Conservation (phyloP, 2,113 vertebrate genomes). For the Erythrocercus mccallii region DNA sequence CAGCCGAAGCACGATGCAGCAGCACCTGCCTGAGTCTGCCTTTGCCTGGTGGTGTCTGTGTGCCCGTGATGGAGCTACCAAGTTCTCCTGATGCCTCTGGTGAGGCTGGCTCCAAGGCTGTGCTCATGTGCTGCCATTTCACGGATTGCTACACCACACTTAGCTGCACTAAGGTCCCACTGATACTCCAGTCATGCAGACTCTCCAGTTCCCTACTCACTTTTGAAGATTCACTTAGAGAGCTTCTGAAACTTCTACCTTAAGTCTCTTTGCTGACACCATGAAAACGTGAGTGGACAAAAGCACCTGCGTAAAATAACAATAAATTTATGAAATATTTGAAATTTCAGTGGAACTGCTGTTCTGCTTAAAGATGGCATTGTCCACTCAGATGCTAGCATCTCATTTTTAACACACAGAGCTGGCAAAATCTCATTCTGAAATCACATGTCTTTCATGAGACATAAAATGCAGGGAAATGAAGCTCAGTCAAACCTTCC, state of each 20-base stretch:
- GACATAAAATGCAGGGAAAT: not conserved
- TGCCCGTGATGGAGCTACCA: not conserved
- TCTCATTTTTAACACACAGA: not conserved
- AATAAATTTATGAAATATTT: not conserved
- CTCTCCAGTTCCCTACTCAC: not conserved
- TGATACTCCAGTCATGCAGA: not conserved
- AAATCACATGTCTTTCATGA: not conserved
- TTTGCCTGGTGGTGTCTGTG: not conserved
- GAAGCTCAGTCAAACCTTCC: not conserved
- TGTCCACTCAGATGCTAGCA: not conserved
- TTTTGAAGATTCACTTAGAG: not conserved
- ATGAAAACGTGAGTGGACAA: not conserved
- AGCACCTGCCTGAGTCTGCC: rapidly evolving
- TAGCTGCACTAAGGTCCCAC: not conserved
- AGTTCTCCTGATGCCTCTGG: not conserved
- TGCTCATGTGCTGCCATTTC: not conserved
- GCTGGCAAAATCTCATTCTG: conserved; percentile 17
- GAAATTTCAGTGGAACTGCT: not conserved
- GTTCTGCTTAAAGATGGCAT: not conserved
- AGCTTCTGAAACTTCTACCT: not conserved
- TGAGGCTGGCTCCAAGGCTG: not conserved
- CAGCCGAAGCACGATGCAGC: not conserved
- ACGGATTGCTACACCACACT: not conserved
- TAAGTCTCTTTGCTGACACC: not conserved
- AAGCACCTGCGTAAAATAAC: not conserved